Percentiles rank a stretch among this genome's conserved stretches.
Conservation (phyloP, 2,113 vertebrate genomes). For the Mormoops blainvillei region DNA sequence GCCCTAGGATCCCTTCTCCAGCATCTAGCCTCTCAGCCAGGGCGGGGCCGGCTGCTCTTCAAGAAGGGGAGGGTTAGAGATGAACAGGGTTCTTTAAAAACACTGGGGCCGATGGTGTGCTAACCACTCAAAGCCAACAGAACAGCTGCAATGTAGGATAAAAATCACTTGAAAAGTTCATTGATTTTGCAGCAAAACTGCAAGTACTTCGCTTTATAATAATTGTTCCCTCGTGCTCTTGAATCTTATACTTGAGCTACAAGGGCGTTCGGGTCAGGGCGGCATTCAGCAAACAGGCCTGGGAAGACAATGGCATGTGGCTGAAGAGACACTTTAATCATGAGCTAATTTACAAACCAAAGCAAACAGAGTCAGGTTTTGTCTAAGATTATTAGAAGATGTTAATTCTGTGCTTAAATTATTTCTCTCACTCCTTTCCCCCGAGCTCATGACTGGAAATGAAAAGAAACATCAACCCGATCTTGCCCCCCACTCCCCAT, state of each 20-base stretch:
- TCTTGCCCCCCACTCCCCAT: not conserved
- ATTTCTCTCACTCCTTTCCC: constrained; percentile 65
- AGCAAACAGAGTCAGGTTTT: constrained; percentile 84
- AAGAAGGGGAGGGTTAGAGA: constrained; percentile 68
- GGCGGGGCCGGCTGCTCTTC: constrained; percentile 34
- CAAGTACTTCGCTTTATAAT: constrained; percentile 86
- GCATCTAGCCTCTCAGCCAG: not conserved
- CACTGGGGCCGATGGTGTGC: constrained; percentile 63
- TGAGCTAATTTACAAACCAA: constrained; percentile 90
- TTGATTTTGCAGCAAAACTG: constrained; percentile 88
- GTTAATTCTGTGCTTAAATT: constrained; percentile 82
- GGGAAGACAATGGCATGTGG: constrained; percentile 80
- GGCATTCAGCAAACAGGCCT: constrained; percentile 76
- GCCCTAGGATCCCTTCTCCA: not conserved
- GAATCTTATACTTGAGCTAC: constrained; percentile 83
- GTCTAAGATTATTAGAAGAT: constrained; percentile 89
- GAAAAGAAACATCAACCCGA: constrained; percentile 46
- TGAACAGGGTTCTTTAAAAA: constrained; percentile 72
- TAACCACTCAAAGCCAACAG: constrained; percentile 77
- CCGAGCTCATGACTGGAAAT: constrained; percentile 66
- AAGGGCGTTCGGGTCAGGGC: constrained; percentile 82
- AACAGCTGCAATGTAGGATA: constrained; percentile 85
- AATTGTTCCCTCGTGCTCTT: constrained; percentile 83
- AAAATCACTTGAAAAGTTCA: constrained; percentile 89
- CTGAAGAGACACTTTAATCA: constrained; percentile 87